These are phyloP conservation scores for Globodera rostochiensis DNA, from an alignment of 1,140 invertebrate species.

Conservation along the genomic window DNA sequence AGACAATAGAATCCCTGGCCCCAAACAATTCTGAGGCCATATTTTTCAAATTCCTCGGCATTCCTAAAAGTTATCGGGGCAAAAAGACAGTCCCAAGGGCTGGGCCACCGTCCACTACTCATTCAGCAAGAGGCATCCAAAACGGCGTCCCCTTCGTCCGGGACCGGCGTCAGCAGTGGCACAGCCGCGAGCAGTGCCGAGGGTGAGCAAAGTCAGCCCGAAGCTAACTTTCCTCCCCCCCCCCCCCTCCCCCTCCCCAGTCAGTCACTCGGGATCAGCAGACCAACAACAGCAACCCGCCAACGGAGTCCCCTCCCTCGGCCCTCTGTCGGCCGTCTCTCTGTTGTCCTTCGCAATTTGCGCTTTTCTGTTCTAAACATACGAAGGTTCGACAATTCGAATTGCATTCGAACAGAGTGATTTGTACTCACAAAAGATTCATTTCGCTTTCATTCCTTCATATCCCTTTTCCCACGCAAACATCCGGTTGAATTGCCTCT, in stretches of 20 bases:
- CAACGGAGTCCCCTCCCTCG: not conserved
- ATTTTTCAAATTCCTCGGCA: too few relatives aligned
- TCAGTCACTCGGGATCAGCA: not conserved
- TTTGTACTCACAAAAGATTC: not conserved
- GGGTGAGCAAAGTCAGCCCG: not conserved
- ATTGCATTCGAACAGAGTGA: not conserved
- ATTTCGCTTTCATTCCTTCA: not conserved
- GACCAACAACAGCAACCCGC: slow-evolving; percentile 7
- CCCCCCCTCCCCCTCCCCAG: not conserved
- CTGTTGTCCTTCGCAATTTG: not conserved
- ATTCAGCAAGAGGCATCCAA: not conserved
- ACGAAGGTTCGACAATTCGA: not conserved
- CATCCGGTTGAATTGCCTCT: not conserved
- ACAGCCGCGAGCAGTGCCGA: not conserved
- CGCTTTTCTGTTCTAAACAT: not conserved
- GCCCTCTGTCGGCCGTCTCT: not conserved
- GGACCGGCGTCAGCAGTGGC: not conserved
- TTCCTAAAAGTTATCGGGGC: too few relatives aligned
- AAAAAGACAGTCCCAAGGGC: not conserved
- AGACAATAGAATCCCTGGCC: not conserved
- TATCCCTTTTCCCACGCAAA: slow-evolving; percentile 2
- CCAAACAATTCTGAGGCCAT: not conserved
- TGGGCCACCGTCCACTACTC: not conserved
- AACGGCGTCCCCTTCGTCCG: not conserved
- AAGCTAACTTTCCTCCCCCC: not conserved